Conservation (phyloP, 92 coral and sea anemone species). For the Pocillopora grandis region DNA sequence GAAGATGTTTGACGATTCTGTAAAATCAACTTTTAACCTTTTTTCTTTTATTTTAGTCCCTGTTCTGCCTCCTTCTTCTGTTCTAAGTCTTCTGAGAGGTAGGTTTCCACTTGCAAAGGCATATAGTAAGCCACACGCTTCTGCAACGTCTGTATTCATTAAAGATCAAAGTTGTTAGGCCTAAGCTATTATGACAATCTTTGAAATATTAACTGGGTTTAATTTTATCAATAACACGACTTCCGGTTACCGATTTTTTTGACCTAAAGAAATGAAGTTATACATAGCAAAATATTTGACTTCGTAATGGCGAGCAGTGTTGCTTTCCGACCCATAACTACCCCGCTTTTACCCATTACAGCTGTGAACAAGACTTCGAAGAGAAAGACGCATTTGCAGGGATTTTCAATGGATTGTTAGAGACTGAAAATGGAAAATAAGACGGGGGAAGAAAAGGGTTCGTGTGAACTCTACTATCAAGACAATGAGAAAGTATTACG, state of each 20-base stretch:
- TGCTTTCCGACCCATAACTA: not conserved
- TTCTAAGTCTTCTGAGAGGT: constrained; percentile 34
- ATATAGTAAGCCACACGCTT: no score
- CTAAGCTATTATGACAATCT: no score
- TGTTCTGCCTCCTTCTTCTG: constrained; percentile 40
- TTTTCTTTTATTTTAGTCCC: constrained; percentile 3
- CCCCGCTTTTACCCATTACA: not conserved
- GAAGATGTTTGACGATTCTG: not conserved
- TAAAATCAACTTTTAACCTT: not conserved
- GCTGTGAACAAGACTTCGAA: constrained; percentile 60
- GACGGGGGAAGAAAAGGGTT: not conserved
- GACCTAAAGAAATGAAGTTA: no score
- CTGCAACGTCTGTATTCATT: no score
- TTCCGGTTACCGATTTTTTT: no score
- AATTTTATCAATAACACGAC: no score
- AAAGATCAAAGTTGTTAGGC: no score
- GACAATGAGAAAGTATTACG: no score
- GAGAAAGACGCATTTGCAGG: constrained; percentile 82
- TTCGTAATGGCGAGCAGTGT: not conserved
- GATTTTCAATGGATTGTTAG: constrained; percentile 79
- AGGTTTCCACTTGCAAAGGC: not conserved
- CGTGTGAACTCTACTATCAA: no score
- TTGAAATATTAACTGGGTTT: no score
- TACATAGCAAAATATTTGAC: not conserved
- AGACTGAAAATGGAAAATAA: not conserved